Base-by-base conservation (phyloP, 2,888 invertebrate genomes). In the Philonicus albiceps region DNA sequence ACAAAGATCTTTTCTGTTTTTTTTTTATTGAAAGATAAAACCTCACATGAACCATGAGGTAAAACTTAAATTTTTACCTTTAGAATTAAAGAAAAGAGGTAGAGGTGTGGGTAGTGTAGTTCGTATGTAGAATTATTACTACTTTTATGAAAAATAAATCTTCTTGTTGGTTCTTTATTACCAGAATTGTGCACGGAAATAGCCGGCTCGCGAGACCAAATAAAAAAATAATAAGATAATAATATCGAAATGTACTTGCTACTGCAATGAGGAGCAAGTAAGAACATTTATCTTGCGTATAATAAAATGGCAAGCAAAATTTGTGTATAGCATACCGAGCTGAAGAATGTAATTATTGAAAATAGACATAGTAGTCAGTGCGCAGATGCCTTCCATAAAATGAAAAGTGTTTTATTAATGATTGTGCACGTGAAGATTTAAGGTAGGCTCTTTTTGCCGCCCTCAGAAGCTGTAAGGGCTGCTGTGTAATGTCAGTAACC, bases 351-450 rank as follows among this genome's bases (percentile, higher is more conserved):
- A 64, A 49, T 49, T 49, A 81, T 55, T 72, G 72, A 64, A n/a
- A 37, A 64, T 37, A 83, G 6, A 72, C 19, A 19, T 16, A 1
- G 30, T 13, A n/a, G 27, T 6, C 22, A 72, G 64, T 72, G 64
- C 64, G 83, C 72, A 37, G 34, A 11, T 83, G 83, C 40, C 27
- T 27, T 16, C n/a, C 64, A 27, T 16, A 53, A 80, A 34, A 53
- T 13, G 34, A 81, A 37, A n/a, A 53, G 3, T 80, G 27, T 34
- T 19, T 80, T 80, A 80, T 80, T 80, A 80, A 80, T 80, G 80
- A 80, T 55, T 27, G 49, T 80, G 80, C 80, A 80, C 80, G 80
- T 80, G 80, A 80, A 80, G 53, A 53, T 80, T 4, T n/a, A 22
- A 43, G n/a, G 80, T n/a, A 8, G n/a, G 49, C 31, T 27, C 43